Evolutionary conservation across 2,797 vertebrate genomes (phyloP), one percentile per base, ranked within the genome.

Genomic region (Enteromius mattozi): DNA sequence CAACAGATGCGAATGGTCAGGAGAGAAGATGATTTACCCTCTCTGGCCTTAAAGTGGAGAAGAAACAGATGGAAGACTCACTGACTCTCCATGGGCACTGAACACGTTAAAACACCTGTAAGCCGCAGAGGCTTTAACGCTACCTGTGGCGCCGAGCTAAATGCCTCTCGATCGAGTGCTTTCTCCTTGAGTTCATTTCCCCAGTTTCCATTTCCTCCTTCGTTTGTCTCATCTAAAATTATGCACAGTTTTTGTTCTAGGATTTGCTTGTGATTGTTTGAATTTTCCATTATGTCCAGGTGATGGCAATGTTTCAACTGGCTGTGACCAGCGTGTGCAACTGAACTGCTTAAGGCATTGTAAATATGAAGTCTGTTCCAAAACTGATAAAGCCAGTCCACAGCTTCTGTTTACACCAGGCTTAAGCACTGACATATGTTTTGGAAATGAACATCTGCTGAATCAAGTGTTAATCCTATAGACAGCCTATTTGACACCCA

Each of bases 341-440:
- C 89, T 88, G 91, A 85, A 89, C 86, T 91, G 92, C 91, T 91
- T 78, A 81, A 88, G 69, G 85, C 91, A 88, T 86, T 88, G 88
- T 86, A 90, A 92, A 93, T 91, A 91, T 91, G 88, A 78, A 90
- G 91, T 82, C 92, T 93, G 93, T 79, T 92, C 90, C 91, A 91
- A 91, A 94, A 93, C 90, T 92, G 92, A 94, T 95, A 93, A 93
- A 93, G 91, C 92, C 90, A 91, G 91, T 92, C 92, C 91, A 91
- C 88, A 91, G 92, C 87, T 93, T 91, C 89, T 94, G 94, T 94
- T 93, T 94, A 93, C 92, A 92, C 88, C 87, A 83, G 86, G 86
- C 91, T 94, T 94, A 95, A 94, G 91, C 91, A 87, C 90, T 93
- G 91, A 94, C 94, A 94, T 93, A 92, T 95, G 93, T 93, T 94